Evolutionary conservation across 2,113 vertebrate genomes (phyloP), one percentile per base, ranked within the genome.

Genomic region (Lophius piscatorius): DNA sequence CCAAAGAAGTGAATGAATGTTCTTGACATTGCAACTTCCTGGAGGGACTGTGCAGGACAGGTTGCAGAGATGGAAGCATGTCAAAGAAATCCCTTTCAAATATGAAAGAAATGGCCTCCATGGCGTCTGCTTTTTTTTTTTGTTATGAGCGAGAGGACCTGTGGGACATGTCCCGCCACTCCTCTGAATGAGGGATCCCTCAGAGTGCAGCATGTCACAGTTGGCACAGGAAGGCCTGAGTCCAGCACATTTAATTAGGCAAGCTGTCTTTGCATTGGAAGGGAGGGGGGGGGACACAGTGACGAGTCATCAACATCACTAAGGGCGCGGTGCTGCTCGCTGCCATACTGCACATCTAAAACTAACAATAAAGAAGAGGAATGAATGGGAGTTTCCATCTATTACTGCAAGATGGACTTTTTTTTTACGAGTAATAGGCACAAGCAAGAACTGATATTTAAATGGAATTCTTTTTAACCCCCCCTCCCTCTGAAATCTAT

Each of bases 281-380:
- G 73, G 78, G 56, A 55, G 54, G 69, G 57, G 50, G 56, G 61
- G 39, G 68, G 64, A 61, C 63, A 81, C 74, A 47, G 67, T 75
- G 76, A 82, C 81, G 57, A 82, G 56, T 80, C 81, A 82, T 73
- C 59, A 84, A 52, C 82, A 82, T 71, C 63, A 76, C 58, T 63
- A 67, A 78, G 86, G 86, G 80, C 52, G 77, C 20, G 75, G 78
- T 23, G 47, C 74, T 49, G 56, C 77, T 58, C n/a, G 4, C 40
- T 63, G 49, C 65, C 50, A 2, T 47, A 21, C 60, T 58, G 61
- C 63, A 66, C 70, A 65, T 65, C 50, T 29, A 17, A 72, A 70
- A 79, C 59, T 60, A 70, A 65, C 35, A 22, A 47, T 24, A 56
- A 18, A 41, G 41, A 22, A 29, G 39, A 47, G 10, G 26, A 42